phyloP scores from a whole-genome alignment of 2,797 vertebrate species.

The Sebastes hubbsi region DNA sequence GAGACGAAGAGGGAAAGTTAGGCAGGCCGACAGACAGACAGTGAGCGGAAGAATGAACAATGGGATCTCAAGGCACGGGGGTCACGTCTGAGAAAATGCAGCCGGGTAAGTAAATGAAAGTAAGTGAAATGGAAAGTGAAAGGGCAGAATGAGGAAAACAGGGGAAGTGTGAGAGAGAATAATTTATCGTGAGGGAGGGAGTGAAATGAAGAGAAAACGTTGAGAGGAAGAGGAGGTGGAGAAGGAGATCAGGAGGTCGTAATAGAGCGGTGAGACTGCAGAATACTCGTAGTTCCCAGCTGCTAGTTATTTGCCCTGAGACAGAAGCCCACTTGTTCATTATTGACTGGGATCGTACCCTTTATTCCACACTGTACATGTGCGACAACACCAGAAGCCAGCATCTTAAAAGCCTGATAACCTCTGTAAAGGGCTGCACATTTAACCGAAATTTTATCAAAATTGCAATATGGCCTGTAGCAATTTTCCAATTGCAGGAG shows the following conservation, averaged over 20 bases:
- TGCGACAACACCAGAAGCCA: slow-evolving; percentile 1
- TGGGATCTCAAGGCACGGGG: slow-evolving; percentile 14
- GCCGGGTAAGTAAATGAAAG: slow-evolving; percentile 63
- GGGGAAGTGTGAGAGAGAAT: slow-evolving; percentile 13
- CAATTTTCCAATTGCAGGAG: no score
- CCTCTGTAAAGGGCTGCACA: background rate
- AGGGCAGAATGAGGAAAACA: slow-evolving; percentile 42
- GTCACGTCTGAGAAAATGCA: slow-evolving; percentile 53
- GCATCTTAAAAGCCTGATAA: slow-evolving; percentile 14
- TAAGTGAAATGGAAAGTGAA: slow-evolving; percentile 59
- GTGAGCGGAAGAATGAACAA: slow-evolving; percentile 22
- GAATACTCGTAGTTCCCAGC: slow-evolving; percentile 23
- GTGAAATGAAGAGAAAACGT: slow-evolving; percentile 1
- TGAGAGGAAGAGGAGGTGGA: background rate
- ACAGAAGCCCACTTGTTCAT: slow-evolving; percentile 30
- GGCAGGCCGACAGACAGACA: slow-evolving; percentile 11
- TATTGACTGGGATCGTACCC: slow-evolving; percentile 37
- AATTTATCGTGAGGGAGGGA: slow-evolving; percentile 30
- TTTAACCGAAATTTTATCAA: no score
- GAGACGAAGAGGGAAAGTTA: background rate
- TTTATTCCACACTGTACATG: slow-evolving; percentile 27
- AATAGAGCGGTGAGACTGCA: background rate
- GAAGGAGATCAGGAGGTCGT: slow-evolving; percentile 18
- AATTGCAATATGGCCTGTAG: no score
- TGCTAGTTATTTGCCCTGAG: slow-evolving; percentile 44